Base-by-base conservation (phyloP, 2,113 vertebrate genomes). In the Sceloporus undulatus region DNA sequence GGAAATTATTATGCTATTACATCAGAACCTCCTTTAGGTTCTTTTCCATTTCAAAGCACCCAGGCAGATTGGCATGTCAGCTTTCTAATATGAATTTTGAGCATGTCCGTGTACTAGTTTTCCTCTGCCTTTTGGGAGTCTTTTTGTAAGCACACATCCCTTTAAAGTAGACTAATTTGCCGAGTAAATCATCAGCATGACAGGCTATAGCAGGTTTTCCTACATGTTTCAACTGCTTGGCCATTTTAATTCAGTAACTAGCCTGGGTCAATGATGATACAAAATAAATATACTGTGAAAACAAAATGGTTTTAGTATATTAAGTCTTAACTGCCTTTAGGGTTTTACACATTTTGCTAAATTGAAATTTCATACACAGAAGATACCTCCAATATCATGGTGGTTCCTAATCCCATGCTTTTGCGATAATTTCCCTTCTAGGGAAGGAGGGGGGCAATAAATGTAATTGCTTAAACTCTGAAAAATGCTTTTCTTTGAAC, bases 381-480 rank as follows among this genome's bases (percentile, higher is more conserved):
- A 88, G 94, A 90, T 94, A 95, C 91, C 84, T 94, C 88, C 88
- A 92, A 87, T 94, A 94, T 90, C 76, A 90, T 88, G 82, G 88
- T 92, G 90, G 68, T 96, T 96, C 90, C 92, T 96, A 96, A 96
- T 96, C 88, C 92, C 87, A 29, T 87, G 93, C 79, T 95, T 95
- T 96, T 95, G 88, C 88, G 92, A 96, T 96, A 96, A 92, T 19
- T 91, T 96, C 88, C 93, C 93, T 96, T 94, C 85, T 91, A 84
- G 66, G 93, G 93, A 42, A 95, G 91, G 91, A 94, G 94, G 94
- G 93, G 77, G 90, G 93, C 90, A 70, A 89, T 95, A 93, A 96
- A 94, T 91, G 93, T 97, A 97, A 97, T 97, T 97, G 93, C 95
- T 95, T 96, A 95, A 94, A 94, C 78, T 94, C 93, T 96, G 92